Evolutionary conservation across 1,140 invertebrate genomes (phyloP), one percentile per base, ranked within the genome.

Genomic region (Cyrtorhinus lividipennis): DNA sequence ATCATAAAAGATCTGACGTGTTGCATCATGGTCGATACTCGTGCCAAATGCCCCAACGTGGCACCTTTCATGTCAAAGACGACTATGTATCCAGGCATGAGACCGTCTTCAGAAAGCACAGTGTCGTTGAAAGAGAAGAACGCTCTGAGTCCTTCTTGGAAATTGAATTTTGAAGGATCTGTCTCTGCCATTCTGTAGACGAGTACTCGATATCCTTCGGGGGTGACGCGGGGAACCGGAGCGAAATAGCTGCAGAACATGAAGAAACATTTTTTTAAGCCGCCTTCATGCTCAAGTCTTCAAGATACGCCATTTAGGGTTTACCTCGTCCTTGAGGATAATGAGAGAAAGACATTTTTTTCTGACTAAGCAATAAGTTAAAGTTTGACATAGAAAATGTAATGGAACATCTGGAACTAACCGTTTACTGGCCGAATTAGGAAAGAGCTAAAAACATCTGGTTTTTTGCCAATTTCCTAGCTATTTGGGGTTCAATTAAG

Each of bases 51-150:
- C 0, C 79, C 80, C 10, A 83, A 70, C 10, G 74, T 74, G 62
- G 79, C 76, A 5, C 81, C 81, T 69, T 81, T 81, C 81, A 84
- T 83, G 69, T 83, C 82, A 66, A 84, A 82, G 59, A 83, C 75
- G 24, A 83, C 79, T 27, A 83, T 75, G 69, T 82, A 83, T 1
- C 81, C 82, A 22, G 81, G 77, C n/a, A 75, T 75, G 2, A 82
- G 72, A 0, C 78, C 75, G 69, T 83, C 80, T 67, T 83, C 81
- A 0, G 80, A 82, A 22, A 83, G 67, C 45, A 79, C 74, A 25
- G 80, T 71, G 66, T 83, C 81, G 67, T 82, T 82, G 69, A 81
- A 81, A 77, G 83, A 81, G 70, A 81, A 82, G 71, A 84, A 83
- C 1, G 78, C 75, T 66, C 79, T 77, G 3, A 83, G 73, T 0